Percentiles rank a stretch among this genome's conserved stretches.
phyloP scores from a whole-genome alignment of 2,113 vertebrate genomes.

The Cynopterus brachyotis region DNA sequence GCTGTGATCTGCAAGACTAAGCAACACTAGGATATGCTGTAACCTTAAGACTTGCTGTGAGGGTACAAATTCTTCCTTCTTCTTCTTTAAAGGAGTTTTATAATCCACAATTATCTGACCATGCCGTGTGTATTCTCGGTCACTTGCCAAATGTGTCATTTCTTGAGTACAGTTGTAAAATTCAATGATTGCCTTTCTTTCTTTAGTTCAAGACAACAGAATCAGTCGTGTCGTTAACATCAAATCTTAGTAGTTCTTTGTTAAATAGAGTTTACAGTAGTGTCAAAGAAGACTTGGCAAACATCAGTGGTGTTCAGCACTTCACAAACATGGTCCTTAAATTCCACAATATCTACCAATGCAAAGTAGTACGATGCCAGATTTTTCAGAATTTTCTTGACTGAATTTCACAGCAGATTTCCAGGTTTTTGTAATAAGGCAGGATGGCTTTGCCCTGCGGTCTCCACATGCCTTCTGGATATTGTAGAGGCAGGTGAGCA shows the following conservation, averaged over 20 bases:
- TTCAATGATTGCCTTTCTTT: slow-evolving; percentile 98
- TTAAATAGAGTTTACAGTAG: slow-evolving; percentile 99
- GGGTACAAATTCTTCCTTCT: slow-evolving; percentile 99
- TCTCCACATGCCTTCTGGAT: no score
- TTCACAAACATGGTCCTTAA: slow-evolving; percentile 99
- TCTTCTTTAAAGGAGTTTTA: slow-evolving; percentile 98
- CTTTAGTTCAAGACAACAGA: slow-evolving; percentile 96
- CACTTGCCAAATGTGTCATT: slow-evolving; percentile 98
- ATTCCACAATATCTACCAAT: slow-evolving; percentile 99
- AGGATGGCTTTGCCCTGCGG: no score
- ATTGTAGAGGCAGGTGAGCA: no score
- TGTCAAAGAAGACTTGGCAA: slow-evolving; percentile 99
- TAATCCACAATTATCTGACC: slow-evolving; percentile 99
- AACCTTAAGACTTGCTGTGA: slow-evolving; percentile 91
- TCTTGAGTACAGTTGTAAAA: slow-evolving; percentile 99
- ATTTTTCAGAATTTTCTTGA: slow-evolving; percentile 92
- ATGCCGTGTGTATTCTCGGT: slow-evolving; percentile 96
- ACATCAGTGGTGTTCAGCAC: slow-evolving; percentile 98
- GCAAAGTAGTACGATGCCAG: slow-evolving; percentile 98
- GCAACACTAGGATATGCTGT: slow-evolving; percentile 96
- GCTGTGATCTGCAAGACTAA: slow-evolving; percentile 95
- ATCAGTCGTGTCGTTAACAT: slow-evolving; percentile 98
- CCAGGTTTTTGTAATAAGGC: no score
- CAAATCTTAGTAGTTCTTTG: slow-evolving; percentile 98
- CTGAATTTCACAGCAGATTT: no score